Percentiles rank a stretch among this genome's conserved stretches.
Conservation (phyloP, 2,797 vertebrate species). For the Delichon dasypus region DNA sequence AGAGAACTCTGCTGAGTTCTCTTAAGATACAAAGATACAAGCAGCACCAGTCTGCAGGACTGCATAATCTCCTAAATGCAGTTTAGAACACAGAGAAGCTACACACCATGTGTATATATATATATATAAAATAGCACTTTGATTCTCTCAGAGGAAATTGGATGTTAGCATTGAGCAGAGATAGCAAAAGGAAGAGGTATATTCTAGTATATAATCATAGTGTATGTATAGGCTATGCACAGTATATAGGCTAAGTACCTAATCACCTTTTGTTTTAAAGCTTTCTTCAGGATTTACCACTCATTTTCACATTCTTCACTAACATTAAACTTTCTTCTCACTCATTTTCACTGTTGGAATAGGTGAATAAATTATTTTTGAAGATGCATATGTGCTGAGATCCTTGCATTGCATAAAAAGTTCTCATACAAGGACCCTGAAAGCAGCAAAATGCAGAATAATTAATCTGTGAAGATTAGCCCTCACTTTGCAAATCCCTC, state of each 20-base stretch:
- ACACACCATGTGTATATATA: not conserved
- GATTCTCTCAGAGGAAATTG: conserved; percentile 3
- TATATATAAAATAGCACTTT: not conserved
- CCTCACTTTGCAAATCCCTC: not conserved
- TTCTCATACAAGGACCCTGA: not conserved
- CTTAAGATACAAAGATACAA: not conserved
- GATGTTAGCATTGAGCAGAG: not conserved
- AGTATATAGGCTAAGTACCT: not conserved
- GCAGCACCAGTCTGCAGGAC: not conserved
- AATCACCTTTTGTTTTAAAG: not conserved
- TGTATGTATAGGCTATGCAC: too few relatives aligned
- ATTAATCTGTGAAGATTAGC: not conserved
- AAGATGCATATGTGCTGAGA: not conserved
- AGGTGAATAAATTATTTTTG: not conserved
- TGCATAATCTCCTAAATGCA: not conserved
- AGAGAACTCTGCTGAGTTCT: not conserved
- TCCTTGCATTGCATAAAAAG: not conserved
- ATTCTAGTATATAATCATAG: not conserved
- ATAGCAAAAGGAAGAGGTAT: not conserved
- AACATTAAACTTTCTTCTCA: conserved; percentile 6
- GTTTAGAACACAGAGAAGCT: conserved; percentile 33
- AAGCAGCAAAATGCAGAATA: not conserved
- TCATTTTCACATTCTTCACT: conserved; percentile 16
- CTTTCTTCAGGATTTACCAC: conserved; percentile 9
- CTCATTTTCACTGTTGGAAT: not conserved